A percentile compares a stretch with the other conserved stretches of the same genome.
Conservation (phyloP, 2,113 vertebrate species). For the Peucedramus taeniatus region DNA sequence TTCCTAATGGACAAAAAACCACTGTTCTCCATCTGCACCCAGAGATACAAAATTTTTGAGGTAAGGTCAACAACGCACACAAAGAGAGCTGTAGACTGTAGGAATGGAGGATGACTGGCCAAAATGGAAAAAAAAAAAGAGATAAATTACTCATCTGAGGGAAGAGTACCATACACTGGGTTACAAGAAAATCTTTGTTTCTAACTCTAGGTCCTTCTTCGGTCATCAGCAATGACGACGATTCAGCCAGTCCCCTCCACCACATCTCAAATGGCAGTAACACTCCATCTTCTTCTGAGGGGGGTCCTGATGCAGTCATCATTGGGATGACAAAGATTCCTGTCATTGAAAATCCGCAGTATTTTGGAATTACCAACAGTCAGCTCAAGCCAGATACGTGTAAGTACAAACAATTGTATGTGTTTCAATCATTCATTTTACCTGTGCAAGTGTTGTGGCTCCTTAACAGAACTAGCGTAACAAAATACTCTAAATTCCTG, state of each 20-base stretch:
- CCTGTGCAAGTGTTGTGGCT: neutral
- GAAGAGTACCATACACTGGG: neutral
- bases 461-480: neutral
- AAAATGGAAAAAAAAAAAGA: neutral
- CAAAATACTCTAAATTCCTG: neutral
- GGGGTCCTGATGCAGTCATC: constrained; percentile 90
- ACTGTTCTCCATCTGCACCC: neutral
- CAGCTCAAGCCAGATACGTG: constrained; percentile 93
- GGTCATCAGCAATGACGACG: constrained; percentile 94
- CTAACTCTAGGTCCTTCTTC: constrained; percentile 85
- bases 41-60: neutral
- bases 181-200: constrained; percentile 60
- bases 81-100: neutral
- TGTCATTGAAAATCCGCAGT: constrained; percentile 95
- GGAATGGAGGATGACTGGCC: neutral
- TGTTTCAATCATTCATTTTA: constrained; percentile 18
- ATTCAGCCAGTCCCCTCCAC: constrained; percentile 93
- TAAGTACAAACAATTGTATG: constrained; percentile 77
- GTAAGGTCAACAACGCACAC: neutral
- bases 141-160: neutral
- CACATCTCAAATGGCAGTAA: constrained; percentile 96
- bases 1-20: neutral
- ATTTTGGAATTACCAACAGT: constrained; percentile 94
- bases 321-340: constrained; percentile 98
- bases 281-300: constrained; percentile 91